Base-by-base conservation (phyloP, 2,888 invertebrate species). In the Pterobdella sp. region DNA sequence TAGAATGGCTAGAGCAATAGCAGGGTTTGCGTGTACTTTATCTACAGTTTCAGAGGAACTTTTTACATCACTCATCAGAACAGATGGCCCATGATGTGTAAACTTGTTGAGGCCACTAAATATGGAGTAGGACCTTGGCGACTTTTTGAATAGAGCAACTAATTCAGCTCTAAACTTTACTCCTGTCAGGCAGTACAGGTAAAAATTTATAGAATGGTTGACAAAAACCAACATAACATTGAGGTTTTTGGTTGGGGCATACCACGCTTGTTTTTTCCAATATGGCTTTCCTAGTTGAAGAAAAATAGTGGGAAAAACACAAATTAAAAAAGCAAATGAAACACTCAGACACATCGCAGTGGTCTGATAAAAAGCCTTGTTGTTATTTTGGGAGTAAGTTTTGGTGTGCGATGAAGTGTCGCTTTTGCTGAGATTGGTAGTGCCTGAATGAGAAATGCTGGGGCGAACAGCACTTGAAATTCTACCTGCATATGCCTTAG, bases 191-290 rank as follows among this genome's bases (percentile, higher is more conserved):
- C 77, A 78, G 65, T 78, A 78, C 52, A 78, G 73, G 60, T 77
- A 73, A 71, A 78, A 77, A 74, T 78, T 77, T 68, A 77, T 76
- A 37, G 76, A 73, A 63, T 78, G 76, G 66, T 78, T 78, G 56
- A 77, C 75, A 56, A 73, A 77, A 36, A 74, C 70, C 29, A 78
- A 72, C 68, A 76, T 74, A 69, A 76, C 76, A 74, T 74, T 77
- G 69, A 77, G 69, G 26, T 75, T 76, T 70, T 77, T 78, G 52
- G 76, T 68, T 49, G 75, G 72, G 72, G 68, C 72, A 63, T 77
- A 78, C n/a, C 70, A 68, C 31, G 36, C 29, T 37, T 73, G 75
- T 31, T 65, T 64, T 32, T 69, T 69, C 77, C 77, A 78, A 74
- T 77, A 78, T 7, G 76, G 77, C 72, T 76, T 75, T 34, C 78